Evolutionary conservation across 2,888 invertebrate genomes (phyloP).

Genomic region (Melieria crassipennis): DNA sequence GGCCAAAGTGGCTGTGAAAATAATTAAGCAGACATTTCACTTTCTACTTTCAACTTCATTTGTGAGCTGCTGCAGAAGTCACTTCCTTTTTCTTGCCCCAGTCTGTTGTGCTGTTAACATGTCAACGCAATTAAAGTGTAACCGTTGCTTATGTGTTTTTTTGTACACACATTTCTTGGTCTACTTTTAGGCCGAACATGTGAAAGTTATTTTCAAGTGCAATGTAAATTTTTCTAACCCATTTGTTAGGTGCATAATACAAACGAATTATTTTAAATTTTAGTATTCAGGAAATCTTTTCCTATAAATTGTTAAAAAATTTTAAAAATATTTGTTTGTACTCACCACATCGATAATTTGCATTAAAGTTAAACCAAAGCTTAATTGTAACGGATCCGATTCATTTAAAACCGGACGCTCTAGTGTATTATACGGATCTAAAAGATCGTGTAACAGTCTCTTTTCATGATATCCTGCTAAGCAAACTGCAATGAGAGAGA

Average conservation of each 20-base stretch:
- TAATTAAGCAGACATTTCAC: slow-evolving; percentile 59
- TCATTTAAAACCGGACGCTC: slow-evolving; percentile 96
- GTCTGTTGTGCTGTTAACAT: slow-evolving; percentile 18
- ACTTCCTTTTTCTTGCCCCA: neutral
- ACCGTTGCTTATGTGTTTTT: slow-evolving; percentile 10
- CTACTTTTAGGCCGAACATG: slow-evolving; percentile 28
- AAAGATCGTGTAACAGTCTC: slow-evolving; percentile 88
- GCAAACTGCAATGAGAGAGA: slow-evolving; percentile 62
- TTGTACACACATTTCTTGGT: slow-evolving; percentile 18
- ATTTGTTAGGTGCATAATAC: neutral
- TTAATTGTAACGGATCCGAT: slow-evolving; percentile 93
- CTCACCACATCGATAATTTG: slow-evolving; percentile 98
- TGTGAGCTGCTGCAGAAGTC: neutral
- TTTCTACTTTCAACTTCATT: slow-evolving; percentile 45
- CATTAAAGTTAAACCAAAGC: slow-evolving; percentile 96
- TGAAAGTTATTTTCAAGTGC: slow-evolving; percentile 17
- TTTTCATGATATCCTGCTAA: slow-evolving; percentile 90
- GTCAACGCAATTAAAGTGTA: slow-evolving; percentile 52
- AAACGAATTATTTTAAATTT: neutral
- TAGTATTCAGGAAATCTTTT: slow-evolving; percentile 3
- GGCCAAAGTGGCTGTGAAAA: slow-evolving; percentile 37
- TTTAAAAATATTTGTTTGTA: slow-evolving; percentile 47
- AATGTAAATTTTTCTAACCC: neutral
- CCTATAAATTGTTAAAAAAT: neutral
- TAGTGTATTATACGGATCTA: slow-evolving; percentile 93